A percentile compares a stretch with the other conserved stretches of the same genome.
These are phyloP conservation scores for Neodiprion pinetum DNA, from an alignment of 1,140 invertebrate species.

Conservation along the genomic window DNA sequence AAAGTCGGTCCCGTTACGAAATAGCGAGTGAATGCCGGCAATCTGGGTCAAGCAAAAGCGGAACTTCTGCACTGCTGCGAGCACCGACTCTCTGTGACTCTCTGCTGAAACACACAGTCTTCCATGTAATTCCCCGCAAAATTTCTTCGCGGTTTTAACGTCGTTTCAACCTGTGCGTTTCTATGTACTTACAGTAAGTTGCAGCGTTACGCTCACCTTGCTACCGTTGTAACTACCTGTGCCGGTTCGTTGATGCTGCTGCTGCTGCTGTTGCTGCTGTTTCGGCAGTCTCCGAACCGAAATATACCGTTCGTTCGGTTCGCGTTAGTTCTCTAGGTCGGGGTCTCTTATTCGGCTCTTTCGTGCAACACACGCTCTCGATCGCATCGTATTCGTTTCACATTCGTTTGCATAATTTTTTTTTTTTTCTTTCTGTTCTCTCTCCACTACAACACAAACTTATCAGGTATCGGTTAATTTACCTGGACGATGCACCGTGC, in stretches of 20 bases:
- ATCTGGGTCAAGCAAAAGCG: slow-evolving; percentile 59
- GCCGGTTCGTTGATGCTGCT: background rate
- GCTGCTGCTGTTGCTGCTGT: slow-evolving; percentile 4
- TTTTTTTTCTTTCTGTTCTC: no score
- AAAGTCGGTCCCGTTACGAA: slow-evolving; percentile 61
- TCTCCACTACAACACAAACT: no score
- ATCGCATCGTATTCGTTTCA: no score
- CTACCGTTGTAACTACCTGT: background rate
- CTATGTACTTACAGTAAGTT: background rate
- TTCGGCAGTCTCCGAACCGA: background rate
- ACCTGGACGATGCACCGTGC: no score
- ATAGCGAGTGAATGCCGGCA: slow-evolving; percentile 58
- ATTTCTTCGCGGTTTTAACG: background rate
- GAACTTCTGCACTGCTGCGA: slow-evolving; percentile 45
- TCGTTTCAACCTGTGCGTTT: background rate
- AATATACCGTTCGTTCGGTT: slow-evolving; percentile 3
- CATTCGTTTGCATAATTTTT: no score
- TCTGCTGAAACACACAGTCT: background rate
- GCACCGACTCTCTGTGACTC: background rate
- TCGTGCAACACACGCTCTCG: no score
- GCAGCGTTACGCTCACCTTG: slow-evolving; percentile 2
- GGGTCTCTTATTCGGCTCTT: no score
- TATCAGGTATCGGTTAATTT: no score
- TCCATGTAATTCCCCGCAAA: background rate
- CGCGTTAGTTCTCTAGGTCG: background rate